Percentiles rank a stretch among this genome's conserved stretches.
These are phyloP conservation scores for Macaria notata DNA, from an alignment of 2,888 invertebrate species.

Conservation along the genomic window DNA sequence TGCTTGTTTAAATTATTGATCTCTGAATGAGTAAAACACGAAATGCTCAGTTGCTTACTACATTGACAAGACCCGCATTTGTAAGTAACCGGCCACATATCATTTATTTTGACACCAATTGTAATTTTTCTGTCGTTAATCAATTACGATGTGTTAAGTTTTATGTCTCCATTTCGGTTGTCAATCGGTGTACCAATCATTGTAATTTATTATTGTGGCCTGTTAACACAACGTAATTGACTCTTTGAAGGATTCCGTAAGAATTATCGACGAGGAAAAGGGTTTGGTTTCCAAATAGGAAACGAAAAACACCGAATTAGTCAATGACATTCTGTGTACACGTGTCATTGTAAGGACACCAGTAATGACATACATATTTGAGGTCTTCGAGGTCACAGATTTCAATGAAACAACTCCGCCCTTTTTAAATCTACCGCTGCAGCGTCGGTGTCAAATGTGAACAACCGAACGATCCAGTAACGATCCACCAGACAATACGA, in stretches of 20 bases:
- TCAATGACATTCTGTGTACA: conserved; percentile 33
- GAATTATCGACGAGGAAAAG: conserved; percentile 13
- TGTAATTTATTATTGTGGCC: conserved; percentile 19
- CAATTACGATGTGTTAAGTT: conserved; percentile 65
- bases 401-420: conserved; percentile 67
- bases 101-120: conserved; percentile 73
- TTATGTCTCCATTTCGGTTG: conserved; percentile 60
- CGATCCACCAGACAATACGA: conserved; percentile 68
- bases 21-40: conserved; percentile 63
- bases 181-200: conserved; percentile 22
- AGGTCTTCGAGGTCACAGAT: conserved; percentile 42
- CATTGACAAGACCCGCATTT: conserved; percentile 69
- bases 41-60: conserved; percentile 40
- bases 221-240: conserved; percentile 1
- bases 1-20: conserved; percentile 53
- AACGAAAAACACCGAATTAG: conserved; percentile 20
- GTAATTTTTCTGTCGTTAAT: conserved; percentile 62
- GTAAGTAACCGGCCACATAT: conserved; percentile 67
- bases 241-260: conserved; percentile 8
- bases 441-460: conserved; percentile 54
- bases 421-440: conserved; percentile 64
- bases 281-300: conserved; percentile 21
- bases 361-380: conserved; percentile 40
- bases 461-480: conserved; percentile 43
- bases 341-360: conserved; percentile 30